Base-by-base conservation (phyloP, 2,888 invertebrate species). In the Brachypalpus laphriformis region DNA sequence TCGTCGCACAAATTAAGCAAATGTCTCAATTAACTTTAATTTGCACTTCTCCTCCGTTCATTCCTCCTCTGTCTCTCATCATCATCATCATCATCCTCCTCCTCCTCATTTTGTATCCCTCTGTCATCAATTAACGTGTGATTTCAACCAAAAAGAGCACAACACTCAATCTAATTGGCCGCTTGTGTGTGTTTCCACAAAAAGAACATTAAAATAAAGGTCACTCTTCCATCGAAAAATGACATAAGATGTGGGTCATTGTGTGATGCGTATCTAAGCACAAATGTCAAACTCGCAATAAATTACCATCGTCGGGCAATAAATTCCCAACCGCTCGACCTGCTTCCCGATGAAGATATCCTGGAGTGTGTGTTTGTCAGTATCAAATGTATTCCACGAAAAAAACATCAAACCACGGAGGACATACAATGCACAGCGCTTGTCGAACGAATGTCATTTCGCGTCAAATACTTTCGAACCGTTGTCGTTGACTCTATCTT, bases 21-120 rank as follows among this genome's bases (percentile, higher is more conserved):
- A 82, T 82, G 82, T 82, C 82, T 82, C 82, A 82, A 82, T 82
- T 82, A 82, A 82, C 82, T 76, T 76, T 82, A 76, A 82, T 82
- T 82, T 82, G 76, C 76, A 76, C 82, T 71, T 59, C 45, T 42
- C 42, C 40, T 1, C 7, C n/a, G 22, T 51, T 40, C 40, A 2
- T 40, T 51, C 49, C 16, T 34, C 14, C 2, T 71, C 51, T 54
- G 22, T 40, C 42, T n/a, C 8, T 34, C 34, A 9, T 31, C 31
- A 31, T 31, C 25, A 5, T n/a, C 25, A 47, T 16, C n/a, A 37
- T 20, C 37, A 25, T 34, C n/a, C 25, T n/a, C 22, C 31, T 49
- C 28, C 8, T 16, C 16, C 16, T 37, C 16, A 2, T 51, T 20
- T 14, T 3, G 14, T 42, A 34, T 59, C 37, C 3, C 31, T 63